Evolutionary conservation across 92 coral and sea anemone species (phyloP), one percentile per base, ranked within the genome.

Genomic region (Actinernus sp.): DNA sequence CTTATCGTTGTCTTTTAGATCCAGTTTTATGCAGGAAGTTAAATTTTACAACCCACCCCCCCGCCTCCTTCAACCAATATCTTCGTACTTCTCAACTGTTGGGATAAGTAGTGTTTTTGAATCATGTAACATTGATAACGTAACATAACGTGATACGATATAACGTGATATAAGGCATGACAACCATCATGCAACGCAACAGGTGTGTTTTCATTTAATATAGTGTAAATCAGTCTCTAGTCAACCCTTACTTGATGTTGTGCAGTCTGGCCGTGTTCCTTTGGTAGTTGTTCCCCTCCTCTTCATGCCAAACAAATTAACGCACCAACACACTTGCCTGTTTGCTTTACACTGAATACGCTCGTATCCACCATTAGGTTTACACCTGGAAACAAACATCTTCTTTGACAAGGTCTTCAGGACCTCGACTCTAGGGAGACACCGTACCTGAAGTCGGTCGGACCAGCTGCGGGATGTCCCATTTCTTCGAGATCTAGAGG

Each of bases 281-380:
- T 25, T 21, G n/a, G 45, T 14, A 12, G 28, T 74, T 26, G 45
- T 40, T 2, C 0, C 9, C 14, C 55, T 50, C 11, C 13, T 20
- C 27, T 14, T 53, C 19, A 0, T 14, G 21, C 81, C 81, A 11
- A 61, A 51, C 29, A 32, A 31, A 31, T 63, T 49, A 0, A 74
- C 73, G 43, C 73, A 74, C 81, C 73, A 74, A 27, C 81, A 74
- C 23, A n/a, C n/a, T n/a, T n/a, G n/a, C n/a, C 1, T 11, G 4
- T 40, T 55, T 9, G 37, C 56, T 6, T n/a, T 27, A 37, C 81
- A 74, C 55, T 63, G 81, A 0, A 51, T 25, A 7, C 26, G 44
- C 11, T 51, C 63, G 64, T 33, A 74, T 26, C 20, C 52, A 1
- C 81, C 81, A 22, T 43, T 55, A 13, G 63, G 33, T 2, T 36